Conservation (phyloP, 2,888 invertebrate genomes). For the Hyles lineata region DNA sequence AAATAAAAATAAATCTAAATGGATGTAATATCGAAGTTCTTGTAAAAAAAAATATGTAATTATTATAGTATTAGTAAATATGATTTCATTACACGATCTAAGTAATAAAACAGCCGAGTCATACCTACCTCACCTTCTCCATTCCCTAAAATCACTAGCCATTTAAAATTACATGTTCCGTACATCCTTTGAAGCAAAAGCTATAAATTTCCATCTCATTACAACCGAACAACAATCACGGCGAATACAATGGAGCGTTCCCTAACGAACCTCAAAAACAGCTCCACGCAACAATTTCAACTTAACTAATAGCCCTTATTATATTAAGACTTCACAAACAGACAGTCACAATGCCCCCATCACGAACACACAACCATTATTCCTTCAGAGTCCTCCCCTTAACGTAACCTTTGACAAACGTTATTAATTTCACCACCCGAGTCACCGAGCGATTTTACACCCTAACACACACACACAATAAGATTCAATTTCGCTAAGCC, state of each 20-base stretch:
- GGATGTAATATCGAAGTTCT: too few species aligned
- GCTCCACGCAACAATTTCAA: slow-evolving; percentile 53
- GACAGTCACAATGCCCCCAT: slow-evolving; percentile 55
- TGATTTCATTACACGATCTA: too few species aligned
- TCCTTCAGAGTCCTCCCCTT: slow-evolving; percentile 62
- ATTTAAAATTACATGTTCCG: neutral
- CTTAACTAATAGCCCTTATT: slow-evolving; percentile 62
- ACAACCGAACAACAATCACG: neutral
- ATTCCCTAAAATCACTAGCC: neutral
- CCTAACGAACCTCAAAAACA: slow-evolving; percentile 46
- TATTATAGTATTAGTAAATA: too few species aligned
- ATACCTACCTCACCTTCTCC: neutral
- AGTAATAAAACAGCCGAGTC: too few species aligned
- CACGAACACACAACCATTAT: slow-evolving; percentile 47
- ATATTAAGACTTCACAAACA: slow-evolving; percentile 65
- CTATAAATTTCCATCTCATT: neutral
- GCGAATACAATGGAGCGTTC: slow-evolving; percentile 1
- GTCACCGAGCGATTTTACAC: slow-evolving; percentile 12
- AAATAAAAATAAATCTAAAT: too few species aligned
- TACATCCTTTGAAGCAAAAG: neutral
- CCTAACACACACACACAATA: slow-evolving; percentile 22
- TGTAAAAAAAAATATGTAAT: too few species aligned
- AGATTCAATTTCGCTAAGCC: slow-evolving; percentile 30
- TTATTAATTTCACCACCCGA: slow-evolving; percentile 62
- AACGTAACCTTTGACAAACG: slow-evolving; percentile 65